A percentile compares a stretch with the other conserved stretches of the same genome.
Evolutionary conservation across 2,797 vertebrate genomes (phyloP).

Genomic region (Danio aesculapii): DNA sequence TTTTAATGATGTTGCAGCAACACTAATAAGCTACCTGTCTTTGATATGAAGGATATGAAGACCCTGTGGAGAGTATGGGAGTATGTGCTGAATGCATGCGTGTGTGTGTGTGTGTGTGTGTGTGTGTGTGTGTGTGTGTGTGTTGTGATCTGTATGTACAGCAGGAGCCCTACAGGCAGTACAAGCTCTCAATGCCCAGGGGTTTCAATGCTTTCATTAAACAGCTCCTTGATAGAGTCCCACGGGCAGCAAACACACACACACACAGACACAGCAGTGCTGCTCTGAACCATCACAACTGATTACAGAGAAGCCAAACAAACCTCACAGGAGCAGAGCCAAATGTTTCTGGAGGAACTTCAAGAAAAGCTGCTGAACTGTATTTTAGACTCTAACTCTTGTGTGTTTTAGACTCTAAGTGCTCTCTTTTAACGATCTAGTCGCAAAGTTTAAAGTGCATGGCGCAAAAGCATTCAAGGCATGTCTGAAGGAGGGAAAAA

Average conservation of each 20-base stretch:
- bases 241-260: not conserved
- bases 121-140: not conserved
- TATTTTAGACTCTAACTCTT: conserved; percentile 2
- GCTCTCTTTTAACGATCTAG: no score
- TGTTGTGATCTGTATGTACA: not conserved
- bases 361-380: not conserved
- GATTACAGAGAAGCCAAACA: conserved; percentile 1
- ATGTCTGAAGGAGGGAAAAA: no score
- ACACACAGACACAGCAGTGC: not conserved
- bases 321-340: not conserved
- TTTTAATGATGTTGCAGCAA: not conserved
- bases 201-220: conserved; percentile 8
- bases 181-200: conserved; percentile 9
- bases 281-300: not conserved
- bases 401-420: not conserved
- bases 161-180: not conserved
- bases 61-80: not conserved
- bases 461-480: no score
- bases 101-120: not conserved
- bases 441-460: no score
- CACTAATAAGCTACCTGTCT: not conserved
- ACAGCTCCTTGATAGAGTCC: conserved; percentile 10
- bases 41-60: not conserved
- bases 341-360: conserved; percentile 17
- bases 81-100: not conserved